These are phyloP conservation scores for Sitodiplosis mosellana DNA, from an alignment of 1,140 invertebrate genomes.

Conservation along the genomic window DNA sequence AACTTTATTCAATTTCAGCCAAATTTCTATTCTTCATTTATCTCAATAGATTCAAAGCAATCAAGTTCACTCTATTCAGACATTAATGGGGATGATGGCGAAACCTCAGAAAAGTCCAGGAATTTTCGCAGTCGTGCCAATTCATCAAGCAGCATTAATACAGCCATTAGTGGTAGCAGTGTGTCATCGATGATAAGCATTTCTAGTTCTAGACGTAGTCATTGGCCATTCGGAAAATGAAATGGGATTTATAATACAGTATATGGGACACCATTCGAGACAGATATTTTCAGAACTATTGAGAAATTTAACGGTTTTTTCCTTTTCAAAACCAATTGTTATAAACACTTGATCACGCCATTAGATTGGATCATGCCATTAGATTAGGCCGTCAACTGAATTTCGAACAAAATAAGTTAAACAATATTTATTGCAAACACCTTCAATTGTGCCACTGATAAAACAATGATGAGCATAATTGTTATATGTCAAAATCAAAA, in stretches of 20 bases:
- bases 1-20: background rate
- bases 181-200: background rate
- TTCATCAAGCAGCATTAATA: conserved; percentile 1
- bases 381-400: too few relatives aligned
- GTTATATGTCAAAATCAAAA: too few relatives aligned
- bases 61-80: conserved; percentile 26
- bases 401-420: too few relatives aligned
- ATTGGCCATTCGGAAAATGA: conserved; percentile 1
- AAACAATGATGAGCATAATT: too few relatives aligned
- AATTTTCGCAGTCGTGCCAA: conserved; percentile 1
- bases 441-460: too few relatives aligned
- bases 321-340: too few relatives aligned
- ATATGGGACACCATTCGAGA: too few relatives aligned
- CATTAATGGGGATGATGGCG: conserved; percentile 4
- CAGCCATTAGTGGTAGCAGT: background rate
- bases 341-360: too few relatives aligned
- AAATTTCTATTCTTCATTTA: conserved; percentile 15
- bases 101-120: background rate
- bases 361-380: too few relatives aligned
- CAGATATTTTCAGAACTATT: too few relatives aligned
- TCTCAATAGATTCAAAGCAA: conserved; percentile 22
- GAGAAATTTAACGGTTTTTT: too few relatives aligned
- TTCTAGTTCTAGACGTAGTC: background rate
- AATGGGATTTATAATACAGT: background rate
- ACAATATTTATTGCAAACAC: too few relatives aligned